A percentile compares a stretch with the other conserved stretches of the same genome.
These are phyloP conservation scores for Intellagama lesueurii DNA, from an alignment of 2,797 vertebrate genomes.

Conservation along the genomic window DNA sequence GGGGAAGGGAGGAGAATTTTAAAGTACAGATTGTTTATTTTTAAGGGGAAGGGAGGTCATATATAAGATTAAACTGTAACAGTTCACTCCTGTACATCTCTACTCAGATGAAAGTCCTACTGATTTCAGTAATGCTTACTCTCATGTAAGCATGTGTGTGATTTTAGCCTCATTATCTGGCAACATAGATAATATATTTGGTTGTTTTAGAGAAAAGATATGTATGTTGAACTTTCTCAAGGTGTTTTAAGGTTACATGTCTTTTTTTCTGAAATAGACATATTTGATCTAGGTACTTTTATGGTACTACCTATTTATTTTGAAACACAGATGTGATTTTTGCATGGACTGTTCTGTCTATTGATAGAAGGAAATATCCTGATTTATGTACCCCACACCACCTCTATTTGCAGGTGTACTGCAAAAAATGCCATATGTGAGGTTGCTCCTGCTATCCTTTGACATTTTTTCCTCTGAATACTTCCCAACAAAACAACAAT, in stretches of 20 bases:
- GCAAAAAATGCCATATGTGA: background rate
- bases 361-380: background rate
- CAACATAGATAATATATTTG: background rate
- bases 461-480: constrained; percentile 2
- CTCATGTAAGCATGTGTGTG: background rate
- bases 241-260: background rate
- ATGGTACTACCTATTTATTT: background rate
- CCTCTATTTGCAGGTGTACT: background rate
- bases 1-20: background rate
- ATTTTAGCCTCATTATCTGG: background rate
- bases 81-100: background rate
- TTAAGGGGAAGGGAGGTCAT: no score
- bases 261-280: background rate
- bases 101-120: background rate
- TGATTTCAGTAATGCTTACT: constrained; percentile 2
- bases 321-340: background rate
- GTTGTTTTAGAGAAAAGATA: background rate
- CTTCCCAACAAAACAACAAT: background rate
- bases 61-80: no score
- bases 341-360: background rate
- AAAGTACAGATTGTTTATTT: no score
- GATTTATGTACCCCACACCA: no score
- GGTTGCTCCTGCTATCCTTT: background rate
- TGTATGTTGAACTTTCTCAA: background rate
- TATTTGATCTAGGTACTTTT: background rate